Base-by-base conservation (phyloP, 1,140 invertebrate genomes). In the Drosophila equinoxialis region DNA sequence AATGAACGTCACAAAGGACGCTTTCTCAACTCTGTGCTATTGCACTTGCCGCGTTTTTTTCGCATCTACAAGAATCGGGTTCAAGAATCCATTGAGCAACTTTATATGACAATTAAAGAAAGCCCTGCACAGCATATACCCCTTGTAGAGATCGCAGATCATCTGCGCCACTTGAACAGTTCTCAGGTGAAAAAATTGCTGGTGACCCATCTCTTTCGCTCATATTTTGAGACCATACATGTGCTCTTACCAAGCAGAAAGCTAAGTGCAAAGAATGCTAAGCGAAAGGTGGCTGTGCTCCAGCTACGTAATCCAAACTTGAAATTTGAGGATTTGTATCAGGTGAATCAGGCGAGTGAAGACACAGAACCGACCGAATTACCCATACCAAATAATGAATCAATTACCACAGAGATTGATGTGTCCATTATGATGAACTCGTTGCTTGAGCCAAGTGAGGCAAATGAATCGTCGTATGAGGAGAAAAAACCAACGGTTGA, bases 211-310 rank as follows among this genome's bases (percentile, higher is more conserved):
- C 48, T 54, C 2, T 83, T 91, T 66, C 84, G 76, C 5, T 75
- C 76, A 45, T 59, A 91, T 35, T 91, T 81, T 37, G 84, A 91
- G 45, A 81, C 81, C 3, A 26, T 30, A 1, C 71, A 83, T 10
- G 59, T 78, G 35, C 30, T 3, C 26, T 1, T 20, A n/a, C 6
- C 37, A 58, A 0, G 10, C 6, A n/a, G 17, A 54, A 2, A 48
- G 37, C 30, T 6, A 30, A 30, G 6, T 30, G 17, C 67, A 17
- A 39, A 81, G 33, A 13, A 69, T 30, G 7, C 10, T 8, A 54
- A 67, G 13, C 77, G 81, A 1, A 81, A 73, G 20, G 70, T 76
- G 17, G 57, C 68, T 0, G 70, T 90, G 3, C 30, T 82, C 3
- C 76, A 66, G 7, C 65, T 90, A 8, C 69, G 86, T 0, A 86